phyloP scores from a whole-genome alignment of 2,888 invertebrate genomes.

The Arenicola marina region DNA sequence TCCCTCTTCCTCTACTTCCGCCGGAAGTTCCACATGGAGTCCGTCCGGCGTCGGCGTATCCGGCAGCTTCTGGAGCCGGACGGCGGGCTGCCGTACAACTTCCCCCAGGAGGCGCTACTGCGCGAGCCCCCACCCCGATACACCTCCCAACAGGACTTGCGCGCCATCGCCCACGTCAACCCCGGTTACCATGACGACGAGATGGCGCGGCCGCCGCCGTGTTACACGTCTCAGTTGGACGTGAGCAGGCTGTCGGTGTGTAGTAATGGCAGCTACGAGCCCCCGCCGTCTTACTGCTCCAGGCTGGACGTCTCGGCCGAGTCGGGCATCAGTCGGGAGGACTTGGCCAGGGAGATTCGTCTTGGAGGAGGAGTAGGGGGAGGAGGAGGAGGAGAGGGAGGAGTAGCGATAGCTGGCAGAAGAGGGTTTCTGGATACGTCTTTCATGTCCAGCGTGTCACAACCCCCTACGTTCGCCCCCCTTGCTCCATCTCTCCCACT shows the following conservation, averaged over 20 bases:
- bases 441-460: too few relatives aligned
- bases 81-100: background rate
- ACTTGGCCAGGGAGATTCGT: too few relatives aligned
- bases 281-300: conserved; percentile 2
- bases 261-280: background rate
- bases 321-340: too few relatives aligned
- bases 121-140: conserved; percentile 3
- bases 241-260: background rate
- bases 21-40: background rate
- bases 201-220: background rate
- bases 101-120: conserved; percentile 1
- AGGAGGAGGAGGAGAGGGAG: too few relatives aligned
- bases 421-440: too few relatives aligned
- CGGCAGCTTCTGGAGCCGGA: background rate
- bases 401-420: too few relatives aligned
- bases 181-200: conserved; percentile 1
- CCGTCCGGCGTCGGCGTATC: background rate
- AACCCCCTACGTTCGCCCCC: too few relatives aligned
- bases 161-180: background rate
- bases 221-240: background rate
- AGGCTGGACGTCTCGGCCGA: background rate
- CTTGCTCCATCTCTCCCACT: too few relatives aligned
- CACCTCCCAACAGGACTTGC: background rate
- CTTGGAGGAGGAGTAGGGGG: too few relatives aligned
- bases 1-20: background rate